phyloP scores from a whole-genome alignment of 2,113 vertebrate species.

The Paraplagusia blochii region DNA sequence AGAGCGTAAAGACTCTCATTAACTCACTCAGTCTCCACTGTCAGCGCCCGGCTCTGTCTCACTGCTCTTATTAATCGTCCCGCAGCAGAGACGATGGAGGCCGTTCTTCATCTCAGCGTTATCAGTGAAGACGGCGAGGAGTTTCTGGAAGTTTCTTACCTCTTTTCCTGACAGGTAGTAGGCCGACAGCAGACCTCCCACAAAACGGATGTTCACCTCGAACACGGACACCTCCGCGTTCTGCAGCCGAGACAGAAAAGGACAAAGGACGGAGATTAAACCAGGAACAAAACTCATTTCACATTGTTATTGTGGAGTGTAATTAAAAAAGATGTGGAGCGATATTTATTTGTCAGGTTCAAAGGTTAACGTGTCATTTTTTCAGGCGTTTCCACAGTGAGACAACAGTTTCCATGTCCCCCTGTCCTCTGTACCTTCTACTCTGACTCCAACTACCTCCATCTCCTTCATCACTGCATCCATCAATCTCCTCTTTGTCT shows the following conservation, averaged over 20 bases:
- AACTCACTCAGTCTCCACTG: background rate
- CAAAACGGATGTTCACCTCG: slow-evolving; percentile 98
- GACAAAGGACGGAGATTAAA: background rate
- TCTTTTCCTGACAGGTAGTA: slow-evolving; percentile 98
- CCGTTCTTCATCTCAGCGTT: too few species aligned
- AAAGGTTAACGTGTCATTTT: too few species aligned
- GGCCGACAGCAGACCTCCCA: slow-evolving; percentile 94
- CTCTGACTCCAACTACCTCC: too few species aligned
- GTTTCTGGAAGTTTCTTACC: slow-evolving; percentile 73
- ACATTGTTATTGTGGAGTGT: too few species aligned
- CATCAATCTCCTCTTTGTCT: too few species aligned
- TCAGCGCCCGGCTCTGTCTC: background rate
- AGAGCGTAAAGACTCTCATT: slow-evolving; percentile 6
- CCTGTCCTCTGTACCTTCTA: too few species aligned
- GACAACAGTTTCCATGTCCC: too few species aligned
- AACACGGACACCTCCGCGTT: slow-evolving; percentile 96
- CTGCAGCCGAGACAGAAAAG: slow-evolving; percentile 64
- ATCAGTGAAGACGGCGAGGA: background rate
- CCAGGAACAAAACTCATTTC: background rate
- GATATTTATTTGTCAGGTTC: too few species aligned
- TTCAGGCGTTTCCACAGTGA: too few species aligned
- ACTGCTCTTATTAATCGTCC: slow-evolving; percentile 8
- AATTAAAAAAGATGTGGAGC: too few species aligned
- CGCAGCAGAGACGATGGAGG: background rate
- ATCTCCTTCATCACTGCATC: too few species aligned